A percentile compares a stretch with the other conserved stretches of the same genome.
Conservation (phyloP, 2,113 vertebrate genomes). For the Thalassarche chlororhynchos region DNA sequence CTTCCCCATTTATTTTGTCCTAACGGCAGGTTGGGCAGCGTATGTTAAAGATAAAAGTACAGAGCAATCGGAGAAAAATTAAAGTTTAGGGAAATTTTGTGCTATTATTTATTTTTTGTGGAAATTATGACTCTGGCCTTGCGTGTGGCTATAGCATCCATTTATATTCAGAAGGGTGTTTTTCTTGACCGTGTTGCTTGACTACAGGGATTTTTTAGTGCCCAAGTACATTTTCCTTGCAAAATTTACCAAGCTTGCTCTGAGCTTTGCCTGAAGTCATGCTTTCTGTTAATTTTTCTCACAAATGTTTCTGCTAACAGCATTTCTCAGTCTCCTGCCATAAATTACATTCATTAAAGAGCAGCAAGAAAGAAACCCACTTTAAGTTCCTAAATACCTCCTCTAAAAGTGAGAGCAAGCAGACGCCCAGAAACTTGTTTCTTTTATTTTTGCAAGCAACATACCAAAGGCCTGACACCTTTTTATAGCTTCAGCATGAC, state of each 20-base stretch:
- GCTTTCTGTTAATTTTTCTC: not conserved
- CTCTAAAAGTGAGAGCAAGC: not conserved
- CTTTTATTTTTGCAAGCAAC: slow-evolving; percentile 18
- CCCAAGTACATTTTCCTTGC: not conserved
- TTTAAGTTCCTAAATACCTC: not conserved
- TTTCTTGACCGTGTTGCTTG: not conserved
- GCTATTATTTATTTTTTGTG: not conserved
- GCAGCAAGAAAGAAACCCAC: not conserved
- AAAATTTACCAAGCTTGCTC: not conserved
- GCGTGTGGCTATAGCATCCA: not conserved
- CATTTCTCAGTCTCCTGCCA: not conserved
- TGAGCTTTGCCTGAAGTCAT: not conserved
- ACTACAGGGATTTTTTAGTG: not conserved
- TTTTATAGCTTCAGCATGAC: not conserved
- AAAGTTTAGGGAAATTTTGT: not conserved
- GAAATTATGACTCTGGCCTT: not conserved
- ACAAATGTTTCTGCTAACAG: not conserved
- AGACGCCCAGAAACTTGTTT: not conserved
- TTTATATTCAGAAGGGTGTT: not conserved
- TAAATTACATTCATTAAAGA: not conserved
- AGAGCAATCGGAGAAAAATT: not conserved
- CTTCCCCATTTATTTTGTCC: too few species aligned
- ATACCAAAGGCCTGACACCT: slow-evolving; percentile 28
- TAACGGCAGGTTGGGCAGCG: accelerated
- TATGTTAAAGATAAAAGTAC: not conserved